Evolutionary conservation across 2,797 vertebrate species (phyloP).

Genomic region (Hafferia zeledoni): DNA sequence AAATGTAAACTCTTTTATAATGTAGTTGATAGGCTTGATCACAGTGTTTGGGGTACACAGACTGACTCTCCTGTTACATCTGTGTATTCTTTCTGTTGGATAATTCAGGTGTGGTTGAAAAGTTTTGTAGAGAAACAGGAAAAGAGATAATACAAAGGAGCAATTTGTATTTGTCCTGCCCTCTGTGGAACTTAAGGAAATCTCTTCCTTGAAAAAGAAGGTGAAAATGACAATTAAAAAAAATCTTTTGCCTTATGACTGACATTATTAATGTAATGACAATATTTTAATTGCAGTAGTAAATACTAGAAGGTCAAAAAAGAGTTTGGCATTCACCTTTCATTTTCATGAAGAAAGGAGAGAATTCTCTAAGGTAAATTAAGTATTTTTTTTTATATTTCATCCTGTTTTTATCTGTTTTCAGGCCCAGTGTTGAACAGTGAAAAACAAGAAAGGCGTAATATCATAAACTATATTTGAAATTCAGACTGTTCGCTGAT

Average conservation of each 20-base stretch:
- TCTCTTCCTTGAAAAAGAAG: not conserved
- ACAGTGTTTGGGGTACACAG: not conserved
- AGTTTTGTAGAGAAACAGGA: not conserved
- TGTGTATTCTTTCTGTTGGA: not conserved
- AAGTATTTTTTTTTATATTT: not conserved
- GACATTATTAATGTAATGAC: not conserved
- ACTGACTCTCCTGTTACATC: slow-evolving; percentile 17
- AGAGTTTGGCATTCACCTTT: not conserved
- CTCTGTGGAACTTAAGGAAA: not conserved
- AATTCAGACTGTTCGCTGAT: not conserved
- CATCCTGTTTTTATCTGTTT: not conserved
- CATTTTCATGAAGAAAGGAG: not conserved
- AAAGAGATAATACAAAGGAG: not conserved
- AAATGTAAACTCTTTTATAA: slow-evolving; percentile 38
- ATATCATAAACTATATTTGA: not conserved
- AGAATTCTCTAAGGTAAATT: not conserved
- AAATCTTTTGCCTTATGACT: not conserved
- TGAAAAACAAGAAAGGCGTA: not conserved
- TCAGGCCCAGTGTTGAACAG: not conserved
- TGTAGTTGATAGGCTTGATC: slow-evolving; percentile 53
- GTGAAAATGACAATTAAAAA: not conserved
- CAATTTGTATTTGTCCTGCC: not conserved
- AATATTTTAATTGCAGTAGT: not conserved
- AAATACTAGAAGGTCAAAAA: not conserved
- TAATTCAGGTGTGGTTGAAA: slow-evolving; percentile 2